Base-by-base conservation (phyloP, 2,888 invertebrate species). In the Brachypalpus laphriformis region DNA sequence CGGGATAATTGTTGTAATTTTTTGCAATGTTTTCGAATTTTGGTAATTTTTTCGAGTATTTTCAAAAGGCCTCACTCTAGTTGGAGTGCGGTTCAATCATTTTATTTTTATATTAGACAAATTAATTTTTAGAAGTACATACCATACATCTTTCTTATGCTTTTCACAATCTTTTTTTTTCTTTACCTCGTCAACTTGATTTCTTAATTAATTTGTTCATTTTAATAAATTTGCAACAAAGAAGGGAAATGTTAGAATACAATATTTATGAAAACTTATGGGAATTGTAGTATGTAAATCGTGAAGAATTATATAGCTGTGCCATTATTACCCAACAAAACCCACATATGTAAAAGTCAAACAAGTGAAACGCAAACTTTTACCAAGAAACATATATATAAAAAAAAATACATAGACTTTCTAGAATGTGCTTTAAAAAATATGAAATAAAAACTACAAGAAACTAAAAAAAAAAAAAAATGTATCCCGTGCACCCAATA, bases 371-470 rank as follows among this genome's bases (percentile, higher is more conserved):
- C 20, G 22, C 11, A 31, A 11, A 31, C 8, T 11, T 45, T 18
- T 31, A 47, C 11, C 18, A 9, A 20, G 9, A 59, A 20, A 61
- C 47, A 49, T 6, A n/a, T 34, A 22, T 51, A 42, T n/a, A 42
- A 9, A n/a, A n/a, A n/a, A n/a, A n/a, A 40, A 63, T 14, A 71
- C 16, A 57, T 54, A 70, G 16, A 59, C 28, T 59, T 34, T 78
- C 56, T 78, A 71, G 56, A 63, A 70, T 56, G 71, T 78, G 78
- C 78, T 78, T 78, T 71, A 71, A 71, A 18, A 25, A 61, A 57
- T 25, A 25, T 25, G 5, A 25, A 25, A 25, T 25, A 63, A 25
- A 45, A 49, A 49, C n/a, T 8, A 56, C n/a, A 57, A 37, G 14
- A 56, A 45, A 20, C 49, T 2, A 31, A 34, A 71, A 57, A 45